Evolutionary conservation across 2,113 vertebrate species (phyloP).

Genomic region (Percopsis transmontana): DNA sequence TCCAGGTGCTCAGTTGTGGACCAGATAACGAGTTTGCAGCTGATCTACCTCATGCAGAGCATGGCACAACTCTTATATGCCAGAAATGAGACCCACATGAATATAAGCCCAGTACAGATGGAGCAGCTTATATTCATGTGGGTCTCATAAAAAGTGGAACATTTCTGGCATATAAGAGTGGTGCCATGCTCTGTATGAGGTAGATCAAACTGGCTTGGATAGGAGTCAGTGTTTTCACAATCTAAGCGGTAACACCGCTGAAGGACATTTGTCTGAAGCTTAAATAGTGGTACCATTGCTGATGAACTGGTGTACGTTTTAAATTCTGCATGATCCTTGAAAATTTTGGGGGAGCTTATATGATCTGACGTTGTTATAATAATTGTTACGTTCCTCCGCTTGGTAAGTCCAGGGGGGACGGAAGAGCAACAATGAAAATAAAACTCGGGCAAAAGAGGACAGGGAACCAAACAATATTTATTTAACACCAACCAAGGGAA

Average conservation of each 20-base stretch:
- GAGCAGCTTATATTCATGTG: background rate
- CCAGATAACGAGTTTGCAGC: background rate
- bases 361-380: background rate
- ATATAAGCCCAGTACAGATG: background rate
- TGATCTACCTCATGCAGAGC: too few species aligned
- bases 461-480: too few species aligned
- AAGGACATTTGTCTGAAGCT: background rate
- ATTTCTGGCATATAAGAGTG: background rate
- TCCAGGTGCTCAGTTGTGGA: background rate
- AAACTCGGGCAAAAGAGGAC: too few species aligned
- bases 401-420: too few species aligned
- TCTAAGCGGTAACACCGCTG: slow-evolving; percentile 1
- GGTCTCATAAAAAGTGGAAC: background rate
- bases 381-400: too few species aligned
- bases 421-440: too few species aligned
- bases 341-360: background rate
- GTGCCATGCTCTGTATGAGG: background rate
- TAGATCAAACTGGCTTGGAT: background rate
- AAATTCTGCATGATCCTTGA: slow-evolving; percentile 3
- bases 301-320: slow-evolving; percentile 11
- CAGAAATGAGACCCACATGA: background rate
- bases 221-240: background rate
- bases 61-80: background rate
- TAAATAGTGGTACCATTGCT: background rate
- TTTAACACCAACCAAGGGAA: too few species aligned